Conservation (phyloP, 2,888 invertebrate genomes). For the Drosophila phalerata region DNA sequence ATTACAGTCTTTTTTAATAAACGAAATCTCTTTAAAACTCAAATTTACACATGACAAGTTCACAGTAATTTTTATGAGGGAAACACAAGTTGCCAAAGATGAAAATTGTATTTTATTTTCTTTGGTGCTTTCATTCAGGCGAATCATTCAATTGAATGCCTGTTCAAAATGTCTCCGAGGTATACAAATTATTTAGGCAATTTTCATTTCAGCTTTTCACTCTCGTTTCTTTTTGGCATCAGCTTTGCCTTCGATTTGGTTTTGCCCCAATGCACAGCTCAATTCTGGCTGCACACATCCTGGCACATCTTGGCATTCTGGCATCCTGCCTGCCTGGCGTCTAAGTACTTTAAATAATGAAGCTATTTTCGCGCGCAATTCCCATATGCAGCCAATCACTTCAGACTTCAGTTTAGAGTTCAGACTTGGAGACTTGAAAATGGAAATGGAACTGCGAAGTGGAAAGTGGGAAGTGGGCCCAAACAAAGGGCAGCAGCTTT, state of each 20-base stretch:
- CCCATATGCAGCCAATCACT: conserved; percentile 78
- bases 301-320: conserved; percentile 15
- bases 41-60: conserved; percentile 8
- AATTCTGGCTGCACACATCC: conserved; percentile 57
- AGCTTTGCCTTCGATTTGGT: conserved; percentile 1
- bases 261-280: conserved; percentile 58
- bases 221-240: conserved; percentile 19
- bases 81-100: neutral
- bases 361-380: conserved; percentile 79
- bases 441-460: neutral
- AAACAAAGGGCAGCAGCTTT: conserved; percentile 50
- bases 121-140: conserved; percentile 21
- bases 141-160: conserved; percentile 38
- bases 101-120: conserved; percentile 14
- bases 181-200: conserved; percentile 78
- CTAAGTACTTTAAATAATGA: conserved; percentile 79
- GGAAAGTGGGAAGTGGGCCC: conserved; percentile 13
- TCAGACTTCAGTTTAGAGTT: conserved; percentile 42
- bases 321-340: conserved; percentile 33
- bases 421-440: conserved; percentile 4
- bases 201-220: conserved; percentile 57
- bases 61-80: neutral
- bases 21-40: neutral
- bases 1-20: neutral
- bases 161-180: conserved; percentile 46